phyloP scores from a whole-genome alignment of 2,888 invertebrate species.

The Portevinia maculata region DNA sequence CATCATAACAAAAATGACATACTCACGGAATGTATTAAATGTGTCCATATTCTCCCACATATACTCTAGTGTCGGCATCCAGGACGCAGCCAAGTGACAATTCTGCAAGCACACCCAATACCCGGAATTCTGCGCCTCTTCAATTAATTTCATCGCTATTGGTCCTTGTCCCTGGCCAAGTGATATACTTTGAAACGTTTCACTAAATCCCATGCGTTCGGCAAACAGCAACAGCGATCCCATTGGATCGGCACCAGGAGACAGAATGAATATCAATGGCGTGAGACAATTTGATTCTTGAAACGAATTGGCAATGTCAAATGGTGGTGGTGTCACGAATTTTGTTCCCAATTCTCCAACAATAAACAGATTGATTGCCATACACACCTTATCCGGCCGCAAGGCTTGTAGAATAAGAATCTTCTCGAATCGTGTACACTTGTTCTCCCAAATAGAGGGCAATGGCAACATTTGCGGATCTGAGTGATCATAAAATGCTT shows the following conservation, averaged over 20 bases:
- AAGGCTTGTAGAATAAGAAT: slow-evolving; percentile 90
- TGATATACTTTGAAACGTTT: slow-evolving; percentile 91
- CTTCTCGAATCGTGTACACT: slow-evolving; percentile 89
- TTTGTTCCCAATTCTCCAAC: slow-evolving; percentile 88
- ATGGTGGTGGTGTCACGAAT: slow-evolving; percentile 94
- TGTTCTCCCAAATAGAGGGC: slow-evolving; percentile 87
- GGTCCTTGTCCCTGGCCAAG: slow-evolving; percentile 96
- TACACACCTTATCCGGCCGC: slow-evolving; percentile 92
- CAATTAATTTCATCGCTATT: slow-evolving; percentile 90
- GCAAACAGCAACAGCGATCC: slow-evolving; percentile 85
- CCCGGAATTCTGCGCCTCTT: slow-evolving; percentile 88
- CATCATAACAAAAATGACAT: background rate
- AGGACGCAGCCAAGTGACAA: slow-evolving; percentile 94
- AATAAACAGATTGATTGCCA: slow-evolving; percentile 90
- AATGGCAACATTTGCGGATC: slow-evolving; percentile 88
- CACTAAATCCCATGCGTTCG: slow-evolving; percentile 89
- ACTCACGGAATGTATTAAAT: slow-evolving; percentile 84
- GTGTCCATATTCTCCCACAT: slow-evolving; percentile 90
- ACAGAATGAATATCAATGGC: slow-evolving; percentile 94
- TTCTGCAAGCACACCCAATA: slow-evolving; percentile 93
- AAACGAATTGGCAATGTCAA: slow-evolving; percentile 91
- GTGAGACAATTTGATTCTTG: slow-evolving; percentile 90
- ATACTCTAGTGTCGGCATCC: slow-evolving; percentile 92
- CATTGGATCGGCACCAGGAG: slow-evolving; percentile 93
- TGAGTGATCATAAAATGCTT: slow-evolving; percentile 86